Evolutionary conservation across 2,888 invertebrate genomes (phyloP).

Genomic region (Aphodius granarius): DNA sequence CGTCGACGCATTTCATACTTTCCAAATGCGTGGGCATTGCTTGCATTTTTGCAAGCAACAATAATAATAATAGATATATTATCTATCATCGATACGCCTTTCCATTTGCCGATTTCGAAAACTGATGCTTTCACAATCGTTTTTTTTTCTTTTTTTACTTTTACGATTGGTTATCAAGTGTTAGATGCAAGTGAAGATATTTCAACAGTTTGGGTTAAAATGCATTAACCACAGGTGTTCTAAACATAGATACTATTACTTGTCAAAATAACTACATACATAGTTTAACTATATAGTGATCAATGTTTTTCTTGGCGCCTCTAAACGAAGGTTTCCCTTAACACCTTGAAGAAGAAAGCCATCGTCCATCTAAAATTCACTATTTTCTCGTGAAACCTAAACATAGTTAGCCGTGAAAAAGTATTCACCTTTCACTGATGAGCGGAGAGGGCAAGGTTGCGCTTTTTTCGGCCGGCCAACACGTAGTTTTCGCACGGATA

Average conservation of each 20-base stretch:
- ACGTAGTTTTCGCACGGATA: background rate
- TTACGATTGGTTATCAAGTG: no score
- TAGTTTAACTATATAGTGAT: no score
- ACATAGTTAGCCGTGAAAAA: background rate
- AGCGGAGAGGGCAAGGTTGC: background rate
- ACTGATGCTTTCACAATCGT: background rate
- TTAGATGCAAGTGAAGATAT: no score
- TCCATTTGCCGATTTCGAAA: background rate
- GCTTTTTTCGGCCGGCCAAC: background rate
- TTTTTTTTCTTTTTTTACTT: no score
- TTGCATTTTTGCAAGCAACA: background rate
- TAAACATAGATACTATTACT: no score
- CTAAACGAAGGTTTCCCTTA: background rate
- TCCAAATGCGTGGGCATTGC: background rate
- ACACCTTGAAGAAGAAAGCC: background rate
- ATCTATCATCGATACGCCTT: background rate
- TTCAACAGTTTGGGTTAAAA: no score
- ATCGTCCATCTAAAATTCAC: no score
- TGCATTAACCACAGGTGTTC: no score
- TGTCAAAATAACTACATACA: no score
- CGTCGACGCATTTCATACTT: background rate
- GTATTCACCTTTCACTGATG: background rate
- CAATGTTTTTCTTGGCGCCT: background rate
- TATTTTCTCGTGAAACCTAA: background rate
- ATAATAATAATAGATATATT: background rate